Evolutionary conservation across 2,113 vertebrate species (phyloP), one percentile per base, ranked within the genome.

Genomic region (Amblyopsis rosae): DNA sequence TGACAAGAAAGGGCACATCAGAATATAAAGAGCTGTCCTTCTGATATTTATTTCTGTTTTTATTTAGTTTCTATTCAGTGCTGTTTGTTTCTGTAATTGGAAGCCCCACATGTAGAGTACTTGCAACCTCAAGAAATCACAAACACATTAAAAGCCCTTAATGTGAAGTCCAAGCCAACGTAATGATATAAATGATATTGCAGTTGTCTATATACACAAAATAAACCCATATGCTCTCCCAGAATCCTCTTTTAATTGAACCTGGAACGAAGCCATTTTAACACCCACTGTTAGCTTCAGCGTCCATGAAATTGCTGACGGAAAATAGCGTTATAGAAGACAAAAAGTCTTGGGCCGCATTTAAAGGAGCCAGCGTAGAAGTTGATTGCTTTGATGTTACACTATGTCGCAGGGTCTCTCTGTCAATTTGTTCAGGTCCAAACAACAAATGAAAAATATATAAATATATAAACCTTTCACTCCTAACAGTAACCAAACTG

Each of bases 291-390:
- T 69, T 70, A 80, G 85, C 80, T 86, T 83, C 78, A 88, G 85
- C 86, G 80, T 81, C 86, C 89, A 88, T 91, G 89, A 92, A 90
- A 92, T 91, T 91, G 88, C 88, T 81, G 87, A 90, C 87, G 72
- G 73, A 72, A 90, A 87, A 80, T 60, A 73, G 77, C 73, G 45
- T 78, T 73, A 67, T 54, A 73, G 48, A 65, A 82, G 66, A 67
- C 60, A 86, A 86, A 88, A 82, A 70, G 81, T 69, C 68, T 78
- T 72, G 66, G 75, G 81, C 87, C 87, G 88, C 88, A 75, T 80
- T 86, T 67, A 48, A 13, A 87, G 81, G 74, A 57, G 71, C 65
- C 65, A 65, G 47, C 61, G 61, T 59, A 55, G 59, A 77, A 66
- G 62, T 75, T 69, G 82, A 82, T 83, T 86, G 73, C 76, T 90